These are phyloP conservation scores for Heterotis niloticus DNA, from an alignment of 2,113 vertebrate species.

Conservation along the genomic window DNA sequence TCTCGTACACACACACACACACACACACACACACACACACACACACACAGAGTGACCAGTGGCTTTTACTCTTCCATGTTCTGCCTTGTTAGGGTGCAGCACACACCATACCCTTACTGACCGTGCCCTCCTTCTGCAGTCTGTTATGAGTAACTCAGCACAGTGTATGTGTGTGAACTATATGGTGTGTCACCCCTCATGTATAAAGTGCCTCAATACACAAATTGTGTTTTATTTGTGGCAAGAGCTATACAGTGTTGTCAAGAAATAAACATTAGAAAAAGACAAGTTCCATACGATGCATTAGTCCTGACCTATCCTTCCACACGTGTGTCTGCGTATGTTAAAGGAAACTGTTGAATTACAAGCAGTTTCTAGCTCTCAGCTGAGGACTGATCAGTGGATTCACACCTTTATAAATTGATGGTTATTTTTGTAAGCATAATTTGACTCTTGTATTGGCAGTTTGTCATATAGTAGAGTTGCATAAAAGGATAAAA, in stretches of 20 bases:
- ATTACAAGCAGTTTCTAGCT: background rate
- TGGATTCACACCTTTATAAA: background rate
- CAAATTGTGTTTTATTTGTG: background rate
- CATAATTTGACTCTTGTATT: background rate
- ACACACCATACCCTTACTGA: too few species aligned
- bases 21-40: background rate
- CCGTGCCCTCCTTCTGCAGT: too few species aligned
- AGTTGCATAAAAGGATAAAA: conserved; percentile 16
- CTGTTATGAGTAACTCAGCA: background rate
- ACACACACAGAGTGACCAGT: too few species aligned
- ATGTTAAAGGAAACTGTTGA: too few species aligned
- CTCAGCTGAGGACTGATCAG: background rate
- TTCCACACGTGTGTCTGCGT: background rate
- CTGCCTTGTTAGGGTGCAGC: too few species aligned
- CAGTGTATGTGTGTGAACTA: too few species aligned
- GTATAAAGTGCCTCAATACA: background rate
- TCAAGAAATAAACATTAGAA: too few species aligned
- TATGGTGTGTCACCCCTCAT: background rate
- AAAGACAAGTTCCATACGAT: background rate
- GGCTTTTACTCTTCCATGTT: too few species aligned
- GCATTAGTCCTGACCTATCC: background rate
- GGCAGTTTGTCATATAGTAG: conserved; percentile 14
- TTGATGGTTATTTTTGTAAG: background rate
- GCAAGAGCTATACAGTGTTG: background rate
- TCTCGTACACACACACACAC: too few species aligned